Percentiles rank a stretch among this genome's conserved stretches.
These are phyloP conservation scores for Patagioenas fasciata DNA, from an alignment of 2,113 vertebrate species.

Conservation along the genomic window DNA sequence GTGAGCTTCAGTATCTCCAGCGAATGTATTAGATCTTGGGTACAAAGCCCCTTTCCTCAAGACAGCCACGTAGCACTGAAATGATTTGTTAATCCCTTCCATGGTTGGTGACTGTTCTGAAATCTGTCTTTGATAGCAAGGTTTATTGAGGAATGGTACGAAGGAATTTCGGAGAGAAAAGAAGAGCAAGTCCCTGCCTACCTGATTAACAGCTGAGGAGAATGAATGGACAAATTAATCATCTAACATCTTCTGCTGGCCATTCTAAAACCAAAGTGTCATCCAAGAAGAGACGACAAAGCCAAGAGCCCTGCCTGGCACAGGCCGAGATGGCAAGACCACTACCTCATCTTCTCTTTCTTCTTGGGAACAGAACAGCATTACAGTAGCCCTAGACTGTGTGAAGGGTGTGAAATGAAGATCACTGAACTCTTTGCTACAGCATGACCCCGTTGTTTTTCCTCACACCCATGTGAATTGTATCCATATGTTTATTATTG, in stretches of 20 bases:
- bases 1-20: slow-evolving; percentile 8
- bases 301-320: neutral
- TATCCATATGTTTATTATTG: slow-evolving; percentile 17
- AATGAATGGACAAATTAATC: neutral
- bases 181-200: neutral
- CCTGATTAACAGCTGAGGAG: neutral
- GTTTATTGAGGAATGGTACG: neutral
- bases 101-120: neutral
- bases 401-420: neutral
- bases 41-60: neutral
- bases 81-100: neutral
- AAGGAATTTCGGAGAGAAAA: neutral
- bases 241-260: neutral
- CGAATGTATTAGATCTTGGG: neutral
- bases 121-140: neutral
- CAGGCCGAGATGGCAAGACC: neutral
- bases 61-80: neutral
- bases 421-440: neutral
- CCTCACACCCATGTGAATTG: neutral
- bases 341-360: neutral
- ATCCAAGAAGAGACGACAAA: neutral
- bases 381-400: neutral
- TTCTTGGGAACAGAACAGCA: neutral
- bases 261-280: neutral
- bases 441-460: neutral